These are phyloP conservation scores for Sminthurides bifidus DNA, from an alignment of 1,140 invertebrate genomes.

Conservation along the genomic window DNA sequence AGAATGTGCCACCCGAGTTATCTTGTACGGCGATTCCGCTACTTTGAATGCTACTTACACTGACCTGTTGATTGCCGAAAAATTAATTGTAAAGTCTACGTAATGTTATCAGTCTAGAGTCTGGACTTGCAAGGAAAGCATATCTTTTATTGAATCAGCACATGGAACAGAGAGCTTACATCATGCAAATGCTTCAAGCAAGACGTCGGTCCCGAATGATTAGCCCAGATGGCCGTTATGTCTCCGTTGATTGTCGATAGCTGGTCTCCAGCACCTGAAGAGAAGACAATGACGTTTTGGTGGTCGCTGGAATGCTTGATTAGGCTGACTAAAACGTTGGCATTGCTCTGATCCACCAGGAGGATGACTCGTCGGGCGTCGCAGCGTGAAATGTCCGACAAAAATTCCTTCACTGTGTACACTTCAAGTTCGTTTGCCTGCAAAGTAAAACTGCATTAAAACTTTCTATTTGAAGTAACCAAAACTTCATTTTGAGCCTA, in stretches of 20 bases:
- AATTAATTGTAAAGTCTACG: background rate
- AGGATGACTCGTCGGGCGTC: constrained; percentile 40
- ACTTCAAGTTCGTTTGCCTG: constrained; percentile 40
- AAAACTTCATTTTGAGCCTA: constrained; percentile 4
- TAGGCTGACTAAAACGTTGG: constrained; percentile 37
- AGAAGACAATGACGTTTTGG: constrained; percentile 38
- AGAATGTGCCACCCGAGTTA: constrained; percentile 32
- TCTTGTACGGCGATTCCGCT: constrained; percentile 25
- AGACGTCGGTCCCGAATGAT: constrained; percentile 34
- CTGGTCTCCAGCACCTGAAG: constrained; percentile 35
- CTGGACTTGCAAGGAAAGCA: background rate
- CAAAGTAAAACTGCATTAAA: background rate
- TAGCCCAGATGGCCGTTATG: constrained; percentile 38
- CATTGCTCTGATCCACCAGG: constrained; percentile 43
- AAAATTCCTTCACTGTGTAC: constrained; percentile 41
- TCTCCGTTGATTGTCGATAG: constrained; percentile 38
- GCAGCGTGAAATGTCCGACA: constrained; percentile 40
- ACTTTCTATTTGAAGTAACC: background rate
- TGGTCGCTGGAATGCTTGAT: constrained; percentile 35
- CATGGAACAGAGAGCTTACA: constrained; percentile 31
- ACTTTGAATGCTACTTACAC: background rate
- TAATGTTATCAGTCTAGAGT: background rate
- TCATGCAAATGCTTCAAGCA: constrained; percentile 38
- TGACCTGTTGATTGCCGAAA: background rate
- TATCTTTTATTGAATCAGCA: background rate